Base-by-base conservation (phyloP, 1,140 invertebrate genomes). In the Aphaenogaster floridana region DNA sequence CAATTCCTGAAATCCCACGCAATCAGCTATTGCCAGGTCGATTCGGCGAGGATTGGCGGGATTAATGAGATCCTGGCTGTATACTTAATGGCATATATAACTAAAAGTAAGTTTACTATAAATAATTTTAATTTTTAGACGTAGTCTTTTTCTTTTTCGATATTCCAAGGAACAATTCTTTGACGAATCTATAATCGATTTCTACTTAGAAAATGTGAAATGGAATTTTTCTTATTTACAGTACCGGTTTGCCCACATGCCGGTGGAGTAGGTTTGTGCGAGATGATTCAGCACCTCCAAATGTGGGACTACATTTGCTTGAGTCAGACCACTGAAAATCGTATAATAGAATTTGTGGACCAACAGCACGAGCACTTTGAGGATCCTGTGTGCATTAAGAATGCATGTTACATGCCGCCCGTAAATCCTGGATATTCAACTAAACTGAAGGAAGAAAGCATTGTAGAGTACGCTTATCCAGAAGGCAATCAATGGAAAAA, bases 221-320 rank as follows among this genome's bases (percentile, higher is more conserved):
- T 64, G n/a, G 34, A 63, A 85, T 36, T 48, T 39, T 81, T 54
- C 74, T 96, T 95, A 3, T 63, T 74, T 50, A 17, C 93, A 98
- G 98, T 99, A 57, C 98, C 98, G 92, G 98, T 99, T 0, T 99
- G 98, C 94, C 98, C 98, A 0, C 98, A 99, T 95, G 98, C 98
- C 72, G 98, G 98, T 17, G 98, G 98, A 17, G 97, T 99, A 2
- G 98, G 98, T 9, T 96, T 99, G 0, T 99, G 98, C 94, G 98
- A 99, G 96, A 98, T 99, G 97, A 98, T 99, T 4, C 98, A 99
- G 91, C 98, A 99, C 95, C 95, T 99, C 21, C 98, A 98, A 95
- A 97, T 98, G 91, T 99, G 98, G 97, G 98, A 99, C 93, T 99
- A 97, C 95, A 96, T 98, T 15, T 96, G 96, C 71, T 93, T 99